Base-by-base conservation (phyloP, 2,888 invertebrate species). In the Rhamphomyia laevipes region DNA sequence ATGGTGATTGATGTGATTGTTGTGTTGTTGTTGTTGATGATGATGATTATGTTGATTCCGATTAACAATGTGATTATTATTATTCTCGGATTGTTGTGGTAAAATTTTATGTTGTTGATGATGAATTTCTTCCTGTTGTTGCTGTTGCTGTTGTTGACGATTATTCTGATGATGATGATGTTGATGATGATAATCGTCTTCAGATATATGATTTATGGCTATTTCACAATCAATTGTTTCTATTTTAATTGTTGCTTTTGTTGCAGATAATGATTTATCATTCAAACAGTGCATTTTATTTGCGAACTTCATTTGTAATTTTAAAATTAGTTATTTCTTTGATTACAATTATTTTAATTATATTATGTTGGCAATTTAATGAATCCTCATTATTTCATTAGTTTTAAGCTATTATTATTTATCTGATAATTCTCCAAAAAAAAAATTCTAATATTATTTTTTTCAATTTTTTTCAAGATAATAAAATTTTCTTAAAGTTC, bases 161-260 rank as follows among this genome's bases (percentile, higher is more conserved):
- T 66, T 65, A 50, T 67, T 67, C 37, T 64, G 62, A 50, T 66
- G 64, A 33, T 63, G 62, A 44, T 60, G 58, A 4, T 57, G 59
- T 4, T 56, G 21, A 13, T 51, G 45, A 6, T 53, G 53, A 1
- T 45, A 40, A 31, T 52, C 52, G 9, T 50, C 52, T 33, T 56
- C 55, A 44, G 50, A 50, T 46, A 45, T 40, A 43, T 37, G 37
- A 50, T 47, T 45, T 46, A 44, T 47, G 52, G 50, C 53, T 57
- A 46, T 53, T 67, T 68, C 46, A 61, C 46, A 63, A 52, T 69
- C 68, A 13, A 68, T 61, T 35, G 68, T 68, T 54, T 69, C 68
- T 30, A 63, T 62, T 59, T 68, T 69, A 31, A 69, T 68, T 30
- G 63, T 53, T 51, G 67, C 61, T 45, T 56, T 49, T 37, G 56